Conservation (phyloP, 2,888 invertebrate species). For the Loripinus fragilis region DNA sequence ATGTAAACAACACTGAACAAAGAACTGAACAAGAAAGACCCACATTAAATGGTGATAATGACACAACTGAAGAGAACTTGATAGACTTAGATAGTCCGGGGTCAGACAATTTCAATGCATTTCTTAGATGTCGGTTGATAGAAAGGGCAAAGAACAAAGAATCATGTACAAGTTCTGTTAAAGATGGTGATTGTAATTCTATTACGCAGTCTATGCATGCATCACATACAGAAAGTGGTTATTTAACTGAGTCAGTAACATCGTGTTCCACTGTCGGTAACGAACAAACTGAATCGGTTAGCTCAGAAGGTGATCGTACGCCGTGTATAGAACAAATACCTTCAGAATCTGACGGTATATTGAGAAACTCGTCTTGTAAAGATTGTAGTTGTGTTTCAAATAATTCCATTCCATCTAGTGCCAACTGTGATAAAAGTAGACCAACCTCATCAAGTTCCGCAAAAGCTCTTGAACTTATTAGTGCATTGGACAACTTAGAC, state of each 20-base stretch:
- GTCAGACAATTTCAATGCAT: slow-evolving; percentile 8
- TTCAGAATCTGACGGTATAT: slow-evolving; percentile 25
- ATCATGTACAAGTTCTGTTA: not conserved
- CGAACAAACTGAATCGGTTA: slow-evolving; percentile 32
- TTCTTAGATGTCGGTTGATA: slow-evolving; percentile 6
- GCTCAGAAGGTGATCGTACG: slow-evolving; percentile 46
- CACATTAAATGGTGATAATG: not conserved
- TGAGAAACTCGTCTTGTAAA: not conserved
- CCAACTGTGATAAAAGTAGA: not conserved
- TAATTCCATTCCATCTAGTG: not conserved
- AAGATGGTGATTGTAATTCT: slow-evolving; percentile 2
- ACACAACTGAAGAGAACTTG: not conserved
- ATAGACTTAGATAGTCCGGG: slow-evolving; percentile 2
- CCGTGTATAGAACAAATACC: slow-evolving; percentile 42
- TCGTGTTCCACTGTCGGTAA: slow-evolving; percentile 24
- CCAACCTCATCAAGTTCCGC: slow-evolving; percentile 1
- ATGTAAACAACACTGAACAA: not conserved
- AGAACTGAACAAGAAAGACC: not conserved
- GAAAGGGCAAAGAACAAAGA: not conserved
- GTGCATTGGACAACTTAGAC: slow-evolving; percentile 22
- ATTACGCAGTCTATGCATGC: slow-evolving; percentile 24
- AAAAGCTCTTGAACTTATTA: slow-evolving; percentile 7
- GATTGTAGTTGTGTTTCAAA: not conserved
- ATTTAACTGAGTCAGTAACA: slow-evolving; percentile 56
- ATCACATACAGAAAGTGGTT: slow-evolving; percentile 58